Base-by-base conservation (phyloP, 2,888 invertebrate species). In the Aleiodes testaceus region DNA sequence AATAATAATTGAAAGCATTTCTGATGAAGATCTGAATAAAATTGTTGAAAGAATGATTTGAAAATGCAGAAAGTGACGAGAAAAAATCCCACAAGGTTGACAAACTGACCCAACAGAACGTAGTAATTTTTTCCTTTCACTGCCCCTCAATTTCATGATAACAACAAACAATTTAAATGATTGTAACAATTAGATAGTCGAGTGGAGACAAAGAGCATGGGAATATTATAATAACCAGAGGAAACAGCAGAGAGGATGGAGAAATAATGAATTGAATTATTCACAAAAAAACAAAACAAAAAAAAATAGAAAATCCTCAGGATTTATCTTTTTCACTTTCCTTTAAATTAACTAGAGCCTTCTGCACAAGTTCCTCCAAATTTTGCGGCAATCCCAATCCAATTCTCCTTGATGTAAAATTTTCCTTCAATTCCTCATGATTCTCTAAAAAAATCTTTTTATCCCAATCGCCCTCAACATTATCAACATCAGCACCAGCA, bases 401-500 rank as follows among this genome's bases (percentile, higher is more conserved):
- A 67, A 77, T 70, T 18, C 73, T 75, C 20, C 67, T 64, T 20
- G 69, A 52, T n/a, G n/a, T n/a, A n/a, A n/a, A n/a, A n/a, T 7
- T 59, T 49, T 52, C 14, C 11, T 73, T 69, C 7, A 77, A 55
- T 14, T 45, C 72, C n/a, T 77, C 68, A 26, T 73, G 74, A 18
- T 73, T 49, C 18, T 73, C 77, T 44, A 73, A 72, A 14, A 67
- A 64, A 49, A 66, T 63, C 55, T 73, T 73, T 36, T 66, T 64
- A 61, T 72, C 69, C 66, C 45, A 74, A 63, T 78, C 5, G 3
- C 26, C 26, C 5, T 26, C 66, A 68, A 69, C 67, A 55, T 75
- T 69, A 78, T 91, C 90, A 18, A 91, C 89, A 75, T 89, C 88
- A 9, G 89, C 88, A 36, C 89, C 88, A 52, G 88, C 88, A 78